Conservation (phyloP, 2,888 invertebrate species). For the Ichneumoninae sp. region DNA sequence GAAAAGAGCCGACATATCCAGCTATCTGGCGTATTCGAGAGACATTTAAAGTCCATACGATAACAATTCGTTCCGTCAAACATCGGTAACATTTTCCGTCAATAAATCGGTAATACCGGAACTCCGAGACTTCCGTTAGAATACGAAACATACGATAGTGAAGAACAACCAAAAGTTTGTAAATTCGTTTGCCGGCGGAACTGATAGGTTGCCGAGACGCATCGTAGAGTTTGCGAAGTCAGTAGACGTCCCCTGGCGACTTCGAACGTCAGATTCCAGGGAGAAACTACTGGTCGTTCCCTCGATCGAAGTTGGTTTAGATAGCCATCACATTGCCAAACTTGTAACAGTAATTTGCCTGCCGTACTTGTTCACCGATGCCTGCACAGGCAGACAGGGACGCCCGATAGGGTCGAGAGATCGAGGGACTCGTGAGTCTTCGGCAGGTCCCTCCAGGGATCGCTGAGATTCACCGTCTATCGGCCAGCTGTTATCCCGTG, state of each 20-base stretch:
- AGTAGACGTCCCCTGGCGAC: slow-evolving; percentile 8
- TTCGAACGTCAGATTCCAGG: slow-evolving; percentile 33
- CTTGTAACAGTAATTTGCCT: slow-evolving; percentile 60
- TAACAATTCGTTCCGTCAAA: too few species aligned
- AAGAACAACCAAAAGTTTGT: slow-evolving; percentile 14
- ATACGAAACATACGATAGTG: background rate
- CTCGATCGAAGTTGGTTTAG: slow-evolving; percentile 48
- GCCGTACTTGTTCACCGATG: slow-evolving; percentile 36
- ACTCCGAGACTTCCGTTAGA: background rate
- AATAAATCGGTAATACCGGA: too few species aligned
- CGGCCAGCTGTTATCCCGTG: background rate
- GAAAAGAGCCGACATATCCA: too few species aligned
- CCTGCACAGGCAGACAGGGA: slow-evolving; percentile 9
- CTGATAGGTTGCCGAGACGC: background rate
- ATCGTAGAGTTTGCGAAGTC: slow-evolving; percentile 1
- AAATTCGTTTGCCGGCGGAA: slow-evolving; percentile 23
- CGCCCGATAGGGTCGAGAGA: slow-evolving; percentile 22
- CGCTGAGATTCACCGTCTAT: slow-evolving; percentile 5
- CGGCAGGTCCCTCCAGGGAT: slow-evolving; percentile 39
- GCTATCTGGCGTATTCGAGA: too few species aligned
- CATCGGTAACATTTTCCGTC: too few species aligned
- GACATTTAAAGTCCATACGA: too few species aligned
- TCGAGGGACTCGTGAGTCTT: slow-evolving; percentile 23
- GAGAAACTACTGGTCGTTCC: slow-evolving; percentile 14
- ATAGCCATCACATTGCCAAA: slow-evolving; percentile 54